Conservation (phyloP, 2,113 vertebrate genomes). For the Melanotaenia duboulayi region DNA sequence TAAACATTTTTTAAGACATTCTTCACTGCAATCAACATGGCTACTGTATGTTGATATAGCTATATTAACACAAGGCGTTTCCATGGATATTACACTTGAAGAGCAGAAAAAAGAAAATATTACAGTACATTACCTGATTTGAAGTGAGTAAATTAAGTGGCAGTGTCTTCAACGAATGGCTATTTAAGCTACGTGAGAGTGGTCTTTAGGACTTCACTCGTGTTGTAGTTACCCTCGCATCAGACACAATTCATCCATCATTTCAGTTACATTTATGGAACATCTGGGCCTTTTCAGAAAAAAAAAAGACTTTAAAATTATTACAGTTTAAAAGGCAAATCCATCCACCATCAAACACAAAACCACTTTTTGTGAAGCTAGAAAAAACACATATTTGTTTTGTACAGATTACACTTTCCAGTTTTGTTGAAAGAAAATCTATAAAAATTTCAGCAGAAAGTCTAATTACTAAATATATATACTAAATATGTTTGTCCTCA, state of each 20-base stretch:
- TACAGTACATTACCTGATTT: not conserved
- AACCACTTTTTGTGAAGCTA: no score
- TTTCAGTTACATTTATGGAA: not conserved
- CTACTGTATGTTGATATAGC: not conserved
- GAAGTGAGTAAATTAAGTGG: no score
- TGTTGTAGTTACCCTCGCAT: not conserved
- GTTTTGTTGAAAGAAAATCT: no score
- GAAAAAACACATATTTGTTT: no score
- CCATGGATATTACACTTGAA: no score
- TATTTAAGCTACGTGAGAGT: not conserved
- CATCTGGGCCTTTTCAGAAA: no score
- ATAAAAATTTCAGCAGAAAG: no score
- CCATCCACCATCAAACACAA: no score
- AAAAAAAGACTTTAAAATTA: no score
- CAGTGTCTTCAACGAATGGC: not conserved
- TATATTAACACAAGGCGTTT: not conserved
- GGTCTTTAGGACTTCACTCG: not conserved
- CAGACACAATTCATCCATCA: not conserved
- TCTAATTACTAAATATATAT: no score
- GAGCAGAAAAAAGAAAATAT: not conserved
- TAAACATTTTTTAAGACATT: conserved; percentile 17
- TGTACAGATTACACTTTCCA: no score
- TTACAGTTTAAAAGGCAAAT: no score
- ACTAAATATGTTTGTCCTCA: not conserved
- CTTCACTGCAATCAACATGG: not conserved